Conservation (phyloP, 2,113 vertebrate species). For the Balaenoptera acutorostrata region DNA sequence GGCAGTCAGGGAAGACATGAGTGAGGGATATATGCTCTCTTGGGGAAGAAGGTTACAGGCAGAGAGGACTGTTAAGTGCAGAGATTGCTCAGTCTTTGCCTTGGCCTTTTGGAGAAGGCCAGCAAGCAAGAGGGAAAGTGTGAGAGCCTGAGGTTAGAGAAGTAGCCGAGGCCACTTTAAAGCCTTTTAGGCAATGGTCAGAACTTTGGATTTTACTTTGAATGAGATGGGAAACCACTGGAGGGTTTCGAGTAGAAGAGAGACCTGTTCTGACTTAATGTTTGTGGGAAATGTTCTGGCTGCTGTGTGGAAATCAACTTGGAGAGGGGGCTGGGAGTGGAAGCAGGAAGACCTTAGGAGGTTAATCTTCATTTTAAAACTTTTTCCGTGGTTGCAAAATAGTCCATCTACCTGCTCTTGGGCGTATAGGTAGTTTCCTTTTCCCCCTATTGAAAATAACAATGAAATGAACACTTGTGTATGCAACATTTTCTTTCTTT, state of each 20-base stretch:
- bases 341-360: background rate
- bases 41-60: background rate
- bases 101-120: background rate
- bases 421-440: background rate
- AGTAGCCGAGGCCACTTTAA: background rate
- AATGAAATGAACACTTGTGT: background rate
- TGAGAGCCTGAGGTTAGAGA: constrained; percentile 12
- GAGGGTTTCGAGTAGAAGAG: background rate
- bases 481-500: background rate
- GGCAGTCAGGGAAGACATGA: background rate
- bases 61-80: background rate
- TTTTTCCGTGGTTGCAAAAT: constrained; percentile 10
- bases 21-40: background rate
- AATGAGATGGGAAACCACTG: background rate
- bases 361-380: background rate
- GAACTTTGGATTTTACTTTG: background rate
- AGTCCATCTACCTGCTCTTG: background rate
- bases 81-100: background rate
- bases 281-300: constrained; percentile 28
- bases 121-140: background rate
- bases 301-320: background rate
- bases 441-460: background rate
- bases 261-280: background rate
- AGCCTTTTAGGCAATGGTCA: background rate
- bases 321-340: background rate